Evolutionary conservation across 2,113 vertebrate genomes (phyloP).

Genomic region (Miniopterus natalensis): DNA sequence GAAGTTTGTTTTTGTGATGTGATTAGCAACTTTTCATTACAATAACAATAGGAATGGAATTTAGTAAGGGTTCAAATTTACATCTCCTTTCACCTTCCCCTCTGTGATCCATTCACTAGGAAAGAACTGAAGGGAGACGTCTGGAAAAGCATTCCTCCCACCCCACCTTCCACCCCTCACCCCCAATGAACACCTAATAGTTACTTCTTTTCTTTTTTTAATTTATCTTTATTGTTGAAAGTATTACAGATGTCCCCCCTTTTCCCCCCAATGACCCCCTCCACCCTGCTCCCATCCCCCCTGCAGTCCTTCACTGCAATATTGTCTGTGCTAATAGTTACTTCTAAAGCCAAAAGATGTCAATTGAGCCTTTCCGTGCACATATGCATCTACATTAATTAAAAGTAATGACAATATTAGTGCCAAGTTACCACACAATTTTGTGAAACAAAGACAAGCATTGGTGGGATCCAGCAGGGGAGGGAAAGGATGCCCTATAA

Average conservation of each 20-base stretch:
- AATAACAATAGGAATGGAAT: constrained; percentile 54
- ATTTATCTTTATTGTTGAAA: no score
- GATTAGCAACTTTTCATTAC: constrained; percentile 23
- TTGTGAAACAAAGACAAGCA: not conserved
- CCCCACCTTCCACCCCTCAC: not conserved
- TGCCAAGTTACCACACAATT: not conserved
- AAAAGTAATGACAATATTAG: not conserved
- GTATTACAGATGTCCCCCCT: no score
- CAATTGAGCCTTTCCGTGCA: not conserved
- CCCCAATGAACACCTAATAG: not conserved
- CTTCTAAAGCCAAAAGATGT: not conserved
- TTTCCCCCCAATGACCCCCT: no score
- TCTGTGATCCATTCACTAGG: not conserved
- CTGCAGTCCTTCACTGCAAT: no score
- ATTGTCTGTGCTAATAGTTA: no score
- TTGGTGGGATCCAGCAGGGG: not conserved
- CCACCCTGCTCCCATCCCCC: no score
- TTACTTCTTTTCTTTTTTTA: no score
- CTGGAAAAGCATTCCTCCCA: not conserved
- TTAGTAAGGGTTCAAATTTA: not conserved
- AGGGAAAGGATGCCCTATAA: not conserved
- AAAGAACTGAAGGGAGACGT: not conserved
- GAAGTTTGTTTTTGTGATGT: constrained; percentile 22
- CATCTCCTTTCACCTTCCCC: constrained; percentile 25
- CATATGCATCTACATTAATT: not conserved